Evolutionary conservation across 2,888 invertebrate genomes (phyloP).

Genomic region (Graphium colonna): DNA sequence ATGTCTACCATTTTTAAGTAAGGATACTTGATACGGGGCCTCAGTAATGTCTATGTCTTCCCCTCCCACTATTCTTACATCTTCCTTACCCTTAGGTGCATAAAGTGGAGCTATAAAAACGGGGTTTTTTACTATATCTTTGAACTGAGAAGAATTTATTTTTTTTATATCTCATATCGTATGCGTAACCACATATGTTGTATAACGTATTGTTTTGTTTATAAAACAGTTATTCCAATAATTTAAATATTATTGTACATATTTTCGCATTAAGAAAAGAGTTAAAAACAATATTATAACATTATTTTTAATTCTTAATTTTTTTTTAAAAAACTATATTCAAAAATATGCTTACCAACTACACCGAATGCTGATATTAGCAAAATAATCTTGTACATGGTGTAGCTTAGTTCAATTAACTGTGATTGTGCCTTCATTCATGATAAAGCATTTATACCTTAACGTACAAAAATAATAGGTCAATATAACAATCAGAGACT

Average conservation of each 20-base stretch:
- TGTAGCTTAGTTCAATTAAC: neutral
- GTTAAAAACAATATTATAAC: too few relatives aligned
- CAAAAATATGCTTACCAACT: conserved; percentile 11
- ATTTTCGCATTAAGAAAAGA: too few relatives aligned
- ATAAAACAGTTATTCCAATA: too few relatives aligned
- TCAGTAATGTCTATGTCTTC: conserved; percentile 61
- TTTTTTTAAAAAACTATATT: neutral
- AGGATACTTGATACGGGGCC: conserved; percentile 73
- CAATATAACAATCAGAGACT: conserved; percentile 47
- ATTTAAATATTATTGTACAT: too few relatives aligned
- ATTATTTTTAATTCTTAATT: too few relatives aligned
- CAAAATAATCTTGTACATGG: conserved; percentile 4
- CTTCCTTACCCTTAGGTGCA: conserved; percentile 24
- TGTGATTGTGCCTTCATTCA: conserved; percentile 5
- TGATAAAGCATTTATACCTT: conserved; percentile 43
- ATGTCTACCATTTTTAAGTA: conserved; percentile 60
- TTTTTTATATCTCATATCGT: too few relatives aligned
- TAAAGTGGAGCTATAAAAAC: conserved; percentile 3
- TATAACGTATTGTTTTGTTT: too few relatives aligned
- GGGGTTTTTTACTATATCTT: too few relatives aligned
- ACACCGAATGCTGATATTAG: neutral
- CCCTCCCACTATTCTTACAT: conserved; percentile 65
- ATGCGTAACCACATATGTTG: too few relatives aligned
- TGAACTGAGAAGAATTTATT: too few relatives aligned
- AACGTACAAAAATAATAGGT: conserved; percentile 52